These are phyloP conservation scores for Loripinus fragilis DNA, from an alignment of 2,888 invertebrate genomes.

Conservation along the genomic window DNA sequence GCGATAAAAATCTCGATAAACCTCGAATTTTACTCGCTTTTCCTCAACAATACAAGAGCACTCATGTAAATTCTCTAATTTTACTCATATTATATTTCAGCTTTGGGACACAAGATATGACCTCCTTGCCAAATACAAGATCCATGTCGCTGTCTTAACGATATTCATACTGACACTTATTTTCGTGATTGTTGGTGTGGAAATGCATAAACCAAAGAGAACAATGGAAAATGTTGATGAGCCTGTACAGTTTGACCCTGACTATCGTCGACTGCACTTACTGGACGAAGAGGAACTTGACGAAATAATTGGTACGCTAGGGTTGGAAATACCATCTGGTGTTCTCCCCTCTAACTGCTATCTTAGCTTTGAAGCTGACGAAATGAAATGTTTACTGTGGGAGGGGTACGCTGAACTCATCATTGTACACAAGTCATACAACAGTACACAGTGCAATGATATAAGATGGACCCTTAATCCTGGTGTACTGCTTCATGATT, in stretches of 20 bases:
- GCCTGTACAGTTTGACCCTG: conserved; percentile 71
- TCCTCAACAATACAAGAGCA: too few relatives aligned
- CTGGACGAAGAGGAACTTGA: conserved; percentile 55
- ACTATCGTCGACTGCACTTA: conserved; percentile 59
- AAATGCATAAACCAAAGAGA: conserved; percentile 66
- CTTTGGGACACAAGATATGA: conserved; percentile 64
- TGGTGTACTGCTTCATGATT: conserved; percentile 90
- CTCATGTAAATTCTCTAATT: too few relatives aligned
- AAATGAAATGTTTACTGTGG: conserved; percentile 73
- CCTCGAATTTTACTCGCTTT: too few relatives aligned
- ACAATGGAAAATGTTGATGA: conserved; percentile 62
- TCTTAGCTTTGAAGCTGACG: conserved; percentile 63
- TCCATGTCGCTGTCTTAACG: conserved; percentile 71
- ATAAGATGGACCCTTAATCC: conserved; percentile 91
- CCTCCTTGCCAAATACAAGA: conserved; percentile 64
- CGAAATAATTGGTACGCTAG: conserved; percentile 61
- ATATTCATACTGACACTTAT: conserved; percentile 70
- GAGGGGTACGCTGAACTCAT: conserved; percentile 68
- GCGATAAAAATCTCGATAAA: too few relatives aligned
- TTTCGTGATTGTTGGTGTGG: conserved; percentile 71
- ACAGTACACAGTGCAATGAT: conserved; percentile 88
- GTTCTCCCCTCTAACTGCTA: conserved; percentile 72
- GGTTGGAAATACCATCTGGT: conserved; percentile 69
- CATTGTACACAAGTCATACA: conserved; percentile 60
- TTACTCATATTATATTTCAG: conserved; percentile 61